Conservation (phyloP, 2,113 vertebrate genomes). For the Proteles cristata region DNA sequence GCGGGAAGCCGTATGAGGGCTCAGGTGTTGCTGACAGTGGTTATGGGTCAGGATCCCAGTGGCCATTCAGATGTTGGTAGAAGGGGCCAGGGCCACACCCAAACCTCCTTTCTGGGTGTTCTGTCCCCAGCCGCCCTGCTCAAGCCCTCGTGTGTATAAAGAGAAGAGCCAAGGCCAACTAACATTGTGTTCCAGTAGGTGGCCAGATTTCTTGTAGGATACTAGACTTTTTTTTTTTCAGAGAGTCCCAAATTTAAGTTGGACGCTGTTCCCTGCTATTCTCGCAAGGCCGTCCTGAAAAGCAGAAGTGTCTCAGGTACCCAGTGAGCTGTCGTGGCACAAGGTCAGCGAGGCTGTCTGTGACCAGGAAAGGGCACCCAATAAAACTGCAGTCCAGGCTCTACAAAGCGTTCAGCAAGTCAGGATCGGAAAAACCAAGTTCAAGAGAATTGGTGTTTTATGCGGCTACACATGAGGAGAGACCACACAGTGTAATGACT, state of each 20-base stretch:
- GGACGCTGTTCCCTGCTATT: accelerated
- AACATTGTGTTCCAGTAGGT: neutral
- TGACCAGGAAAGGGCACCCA: accelerated
- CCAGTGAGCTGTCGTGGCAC: neutral
- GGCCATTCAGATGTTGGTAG: neutral
- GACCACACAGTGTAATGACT: neutral
- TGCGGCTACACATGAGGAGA: neutral
- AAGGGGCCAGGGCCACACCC: neutral
- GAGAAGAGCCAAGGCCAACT: neutral
- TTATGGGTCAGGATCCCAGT: too few relatives aligned
- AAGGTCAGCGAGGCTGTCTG: neutral
- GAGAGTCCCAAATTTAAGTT: neutral
- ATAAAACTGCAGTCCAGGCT: accelerated
- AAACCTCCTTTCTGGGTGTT: neutral
- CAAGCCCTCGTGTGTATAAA: neutral
- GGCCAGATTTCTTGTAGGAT: neutral
- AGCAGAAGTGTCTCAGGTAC: neutral
- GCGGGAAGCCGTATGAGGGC: neutral
- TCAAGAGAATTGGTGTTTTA: neutral
- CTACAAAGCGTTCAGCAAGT: neutral
- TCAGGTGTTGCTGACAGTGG: too few relatives aligned
- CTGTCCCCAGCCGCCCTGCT: neutral
- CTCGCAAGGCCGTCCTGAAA: neutral
- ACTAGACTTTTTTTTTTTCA: accelerated
- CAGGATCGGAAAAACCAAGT: neutral